These are phyloP conservation scores for Callipepla squamata DNA, from an alignment of 2,113 vertebrate genomes.

Conservation along the genomic window DNA sequence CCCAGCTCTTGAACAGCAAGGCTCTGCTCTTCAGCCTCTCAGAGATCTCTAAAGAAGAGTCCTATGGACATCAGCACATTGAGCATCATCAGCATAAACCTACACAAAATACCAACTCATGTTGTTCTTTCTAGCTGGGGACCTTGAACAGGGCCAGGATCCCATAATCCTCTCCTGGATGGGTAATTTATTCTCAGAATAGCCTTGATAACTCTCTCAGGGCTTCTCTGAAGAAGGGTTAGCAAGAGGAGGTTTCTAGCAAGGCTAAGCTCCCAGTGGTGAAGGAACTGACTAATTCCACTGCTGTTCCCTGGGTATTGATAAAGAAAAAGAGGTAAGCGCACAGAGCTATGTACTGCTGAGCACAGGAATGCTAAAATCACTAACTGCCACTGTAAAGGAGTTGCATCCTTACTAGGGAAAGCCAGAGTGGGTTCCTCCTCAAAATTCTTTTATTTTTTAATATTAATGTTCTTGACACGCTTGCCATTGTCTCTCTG, in stretches of 20 bases:
- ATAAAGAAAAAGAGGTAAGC: background rate
- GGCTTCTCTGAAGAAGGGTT: conserved; percentile 1
- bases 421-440: background rate
- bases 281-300: background rate
- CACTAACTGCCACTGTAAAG: background rate
- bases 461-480: background rate
- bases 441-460: background rate
- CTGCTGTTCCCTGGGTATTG: background rate
- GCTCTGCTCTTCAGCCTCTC: background rate
- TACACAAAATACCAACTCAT: background rate
- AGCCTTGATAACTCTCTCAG: background rate
- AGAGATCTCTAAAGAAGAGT: background rate
- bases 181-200: conserved; percentile 19
- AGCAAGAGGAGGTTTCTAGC: conserved; percentile 16
- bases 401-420: background rate
- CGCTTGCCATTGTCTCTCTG: background rate
- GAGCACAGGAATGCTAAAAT: background rate
- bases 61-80: background rate
- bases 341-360: background rate
- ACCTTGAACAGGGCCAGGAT: background rate
- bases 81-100: background rate
- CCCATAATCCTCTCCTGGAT: background rate
- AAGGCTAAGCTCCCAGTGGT: background rate
- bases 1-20: background rate
- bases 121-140: background rate